Conservation (phyloP, 2,113 vertebrate species). For the Forbesichthys agassizii region DNA sequence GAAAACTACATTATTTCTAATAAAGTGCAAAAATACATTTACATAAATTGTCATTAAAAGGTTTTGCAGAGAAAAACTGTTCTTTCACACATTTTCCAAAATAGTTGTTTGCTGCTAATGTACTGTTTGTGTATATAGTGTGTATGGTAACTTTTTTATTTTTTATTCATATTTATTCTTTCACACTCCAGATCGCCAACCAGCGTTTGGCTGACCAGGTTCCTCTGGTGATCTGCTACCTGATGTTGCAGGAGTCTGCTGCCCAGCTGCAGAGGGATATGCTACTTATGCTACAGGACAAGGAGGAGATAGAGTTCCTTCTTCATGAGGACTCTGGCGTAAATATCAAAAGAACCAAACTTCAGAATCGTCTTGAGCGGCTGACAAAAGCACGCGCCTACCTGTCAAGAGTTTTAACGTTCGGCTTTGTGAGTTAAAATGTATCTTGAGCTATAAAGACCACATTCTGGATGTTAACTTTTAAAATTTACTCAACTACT, state of each 20-base stretch:
- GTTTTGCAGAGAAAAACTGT: too few relatives aligned
- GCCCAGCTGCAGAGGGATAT: conserved; percentile 64
- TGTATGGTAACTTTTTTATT: too few relatives aligned
- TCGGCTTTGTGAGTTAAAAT: background rate
- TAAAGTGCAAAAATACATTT: too few relatives aligned
- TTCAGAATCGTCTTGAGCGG: conserved; percentile 58
- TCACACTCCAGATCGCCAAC: conserved; percentile 63
- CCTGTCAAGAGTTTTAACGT: conserved; percentile 63
- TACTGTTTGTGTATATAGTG: too few relatives aligned
- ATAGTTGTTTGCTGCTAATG: too few relatives aligned
- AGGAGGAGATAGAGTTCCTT: conserved; percentile 39
- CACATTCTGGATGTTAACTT: too few relatives aligned
- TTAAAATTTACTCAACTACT: too few relatives aligned
- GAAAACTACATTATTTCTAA: too few relatives aligned
- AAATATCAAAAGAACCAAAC: conserved; percentile 52
- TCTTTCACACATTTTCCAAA: too few relatives aligned
- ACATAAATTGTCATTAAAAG: too few relatives aligned
- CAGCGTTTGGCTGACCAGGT: conserved; percentile 76
- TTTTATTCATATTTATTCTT: too few relatives aligned
- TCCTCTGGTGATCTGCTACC: conserved; percentile 77
- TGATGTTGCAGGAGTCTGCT: conserved; percentile 61
- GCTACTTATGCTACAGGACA: conserved; percentile 75
- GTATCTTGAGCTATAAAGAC: background rate
- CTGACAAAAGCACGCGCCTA: conserved; percentile 68
- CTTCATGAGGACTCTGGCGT: conserved; percentile 74